Evolutionary conservation across 2,888 invertebrate genomes (phyloP).

Genomic region (Hedya salicella): DNA sequence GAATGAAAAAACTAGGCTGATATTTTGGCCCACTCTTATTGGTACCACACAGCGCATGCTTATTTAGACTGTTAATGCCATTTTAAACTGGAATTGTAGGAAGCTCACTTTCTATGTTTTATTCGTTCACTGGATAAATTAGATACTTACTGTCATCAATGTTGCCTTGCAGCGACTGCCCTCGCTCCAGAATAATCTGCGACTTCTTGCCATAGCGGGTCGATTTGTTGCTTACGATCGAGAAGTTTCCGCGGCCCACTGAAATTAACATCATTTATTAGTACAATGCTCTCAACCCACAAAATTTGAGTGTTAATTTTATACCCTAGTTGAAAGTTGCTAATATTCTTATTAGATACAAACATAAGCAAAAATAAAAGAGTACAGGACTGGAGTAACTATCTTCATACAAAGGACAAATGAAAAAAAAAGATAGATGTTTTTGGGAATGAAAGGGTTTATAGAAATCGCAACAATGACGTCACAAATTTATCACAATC

Average conservation of each 20-base stretch:
- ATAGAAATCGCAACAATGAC: background rate
- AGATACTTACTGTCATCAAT: slow-evolving; percentile 73
- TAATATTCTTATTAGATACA: background rate
- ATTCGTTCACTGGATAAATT: background rate
- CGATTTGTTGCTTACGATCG: slow-evolving; percentile 94
- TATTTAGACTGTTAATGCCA: too few relatives aligned
- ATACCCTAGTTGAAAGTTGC: background rate
- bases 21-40: too few relatives aligned
- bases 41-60: too few relatives aligned
- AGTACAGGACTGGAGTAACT: too few relatives aligned
- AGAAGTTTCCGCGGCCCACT: slow-evolving; percentile 94
- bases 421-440: background rate
- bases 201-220: slow-evolving; percentile 93
- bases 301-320: too few relatives aligned
- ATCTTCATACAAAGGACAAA: background rate
- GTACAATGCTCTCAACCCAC: too few relatives aligned
- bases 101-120: too few relatives aligned
- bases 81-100: too few relatives aligned
- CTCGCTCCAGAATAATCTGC: slow-evolving; percentile 72
- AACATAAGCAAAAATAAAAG: background rate
- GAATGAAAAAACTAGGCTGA: too few relatives aligned
- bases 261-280: slow-evolving; percentile 54
- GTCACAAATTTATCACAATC: slow-evolving; percentile 2
- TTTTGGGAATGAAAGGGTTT: background rate
- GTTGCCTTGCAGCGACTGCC: slow-evolving; percentile 71